phyloP scores from a whole-genome alignment of 2,888 invertebrate species.

The Cephus nigrinus region DNA sequence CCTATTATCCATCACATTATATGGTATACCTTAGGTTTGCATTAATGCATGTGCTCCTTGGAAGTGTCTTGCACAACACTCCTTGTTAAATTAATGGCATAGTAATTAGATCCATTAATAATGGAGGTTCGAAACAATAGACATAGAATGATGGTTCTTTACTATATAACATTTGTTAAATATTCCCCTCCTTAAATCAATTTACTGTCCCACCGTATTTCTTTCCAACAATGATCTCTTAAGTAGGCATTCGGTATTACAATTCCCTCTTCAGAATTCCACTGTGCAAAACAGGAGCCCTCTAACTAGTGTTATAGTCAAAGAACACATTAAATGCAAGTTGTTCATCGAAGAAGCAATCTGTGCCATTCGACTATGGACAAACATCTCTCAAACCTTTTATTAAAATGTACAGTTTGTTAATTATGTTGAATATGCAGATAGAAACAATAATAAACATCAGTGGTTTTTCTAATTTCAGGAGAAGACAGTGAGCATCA shows the following conservation, averaged over 20 bases:
- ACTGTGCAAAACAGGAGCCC: not conserved
- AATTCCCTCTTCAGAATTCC: not conserved
- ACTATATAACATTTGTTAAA: not conserved
- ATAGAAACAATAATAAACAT: not conserved
- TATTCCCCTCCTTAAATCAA: not conserved
- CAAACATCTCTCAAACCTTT: not conserved
- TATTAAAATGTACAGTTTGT: not conserved
- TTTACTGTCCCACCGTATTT: not conserved
- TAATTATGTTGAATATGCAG: not conserved
- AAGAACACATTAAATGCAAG: not conserved
- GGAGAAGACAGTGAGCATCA: constrained; percentile 51
- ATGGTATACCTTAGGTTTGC: not conserved
- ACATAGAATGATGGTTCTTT: not conserved
- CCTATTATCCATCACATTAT: not conserved
- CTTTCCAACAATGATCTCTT: not conserved
- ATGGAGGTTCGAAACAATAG: not conserved
- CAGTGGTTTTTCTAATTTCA: constrained; percentile 30
- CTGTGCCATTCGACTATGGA: not conserved
- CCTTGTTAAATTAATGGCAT: not conserved
- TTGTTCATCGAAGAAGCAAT: not conserved
- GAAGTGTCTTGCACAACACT: not conserved
- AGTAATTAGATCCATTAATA: constrained; percentile 1
- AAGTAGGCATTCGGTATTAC: not conserved
- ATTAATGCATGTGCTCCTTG: not conserved
- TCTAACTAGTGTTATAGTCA: not conserved